Percentiles rank a stretch among this genome's conserved stretches.
Conservation (phyloP, 2,888 invertebrate genomes). For the Cheiracanthium punctorium region DNA sequence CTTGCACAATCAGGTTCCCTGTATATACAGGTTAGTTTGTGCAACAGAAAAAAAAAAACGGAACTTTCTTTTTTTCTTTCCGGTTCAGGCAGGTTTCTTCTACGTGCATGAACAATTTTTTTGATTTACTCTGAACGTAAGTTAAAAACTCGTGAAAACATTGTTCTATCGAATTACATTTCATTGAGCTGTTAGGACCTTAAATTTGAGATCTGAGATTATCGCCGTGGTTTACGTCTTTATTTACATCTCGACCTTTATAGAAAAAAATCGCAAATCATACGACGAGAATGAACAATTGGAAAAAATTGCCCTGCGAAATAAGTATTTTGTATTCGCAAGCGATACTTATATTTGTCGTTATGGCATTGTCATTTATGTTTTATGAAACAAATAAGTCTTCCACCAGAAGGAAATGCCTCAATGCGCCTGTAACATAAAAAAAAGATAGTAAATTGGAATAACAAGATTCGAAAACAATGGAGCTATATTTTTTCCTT, state of each 20-base stretch:
- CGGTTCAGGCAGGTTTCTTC: too few relatives aligned
- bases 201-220: not conserved
- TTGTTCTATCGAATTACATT: conserved; percentile 29
- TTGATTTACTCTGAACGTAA: too few relatives aligned
- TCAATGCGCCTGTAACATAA: conserved; percentile 46
- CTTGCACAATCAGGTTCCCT: too few relatives aligned
- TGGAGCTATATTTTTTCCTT: conserved; percentile 9
- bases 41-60: too few relatives aligned
- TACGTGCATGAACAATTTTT: too few relatives aligned
- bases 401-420: conserved; percentile 39
- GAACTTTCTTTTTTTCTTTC: too few relatives aligned
- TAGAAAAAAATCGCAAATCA: conserved; percentile 36
- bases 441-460: conserved; percentile 64
- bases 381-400: conserved; percentile 66
- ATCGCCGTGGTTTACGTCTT: not conserved
- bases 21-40: too few relatives aligned
- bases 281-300: conserved; percentile 57
- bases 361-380: conserved; percentile 64
- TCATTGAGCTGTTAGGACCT: not conserved
- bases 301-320: conserved; percentile 20
- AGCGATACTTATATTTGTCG: conserved; percentile 58
- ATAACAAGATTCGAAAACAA: conserved; percentile 55
- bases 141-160: too few relatives aligned
- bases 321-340: conserved; percentile 68
- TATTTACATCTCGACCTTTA: conserved; percentile 61